Evolutionary conservation across 2,113 vertebrate genomes (phyloP), one percentile per base, ranked within the genome.

Genomic region (Odocoileus hemionus): DNA sequence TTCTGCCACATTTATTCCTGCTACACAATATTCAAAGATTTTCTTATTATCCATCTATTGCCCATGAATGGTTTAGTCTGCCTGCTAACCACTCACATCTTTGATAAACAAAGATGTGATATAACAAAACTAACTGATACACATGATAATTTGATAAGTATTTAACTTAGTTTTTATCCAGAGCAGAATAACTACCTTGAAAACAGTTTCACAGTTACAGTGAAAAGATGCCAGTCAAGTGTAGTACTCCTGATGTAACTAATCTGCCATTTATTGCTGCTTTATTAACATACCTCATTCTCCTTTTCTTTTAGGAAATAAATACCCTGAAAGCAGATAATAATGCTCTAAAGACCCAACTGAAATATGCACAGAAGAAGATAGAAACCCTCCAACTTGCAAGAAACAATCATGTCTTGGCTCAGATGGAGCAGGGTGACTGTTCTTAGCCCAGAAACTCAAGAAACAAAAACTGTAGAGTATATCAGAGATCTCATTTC

Each of bases 351-450:
- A 99, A 99, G 95, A 99, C 98, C 87, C 99, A 99, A 70, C 99
- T 99, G 97, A 99, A 99, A 98, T 99, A 99, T 52, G 98, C 99
- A 57, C 99, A 99, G 97, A 99, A 99, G 94, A 99, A 99, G 98
- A 99, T 99, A 96, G 99, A 99, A 95, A 98, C 99, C 67, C 99
- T 99, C 86, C 99, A 99, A 97, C 98, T 99, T 94, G 97, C 98
- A 96, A 98, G 97, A 97, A 98, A 94, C 97, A 99, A 99, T 93
- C 98, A 99, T 1, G 95, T 98, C 90, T 92, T 93, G 3, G 94
- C 98, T 58, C 98, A 96, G 28, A 97, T 97, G 50, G 98, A 98
- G 9, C 98, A 98, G 67, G 93, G 97, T 96, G 97, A 98, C 92
- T 98, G 97, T 97, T 98, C 98, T 82, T 99, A 99, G 98, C 97